phyloP scores from a whole-genome alignment of 2,797 vertebrate genomes.

The Gobio occitaniae region DNA sequence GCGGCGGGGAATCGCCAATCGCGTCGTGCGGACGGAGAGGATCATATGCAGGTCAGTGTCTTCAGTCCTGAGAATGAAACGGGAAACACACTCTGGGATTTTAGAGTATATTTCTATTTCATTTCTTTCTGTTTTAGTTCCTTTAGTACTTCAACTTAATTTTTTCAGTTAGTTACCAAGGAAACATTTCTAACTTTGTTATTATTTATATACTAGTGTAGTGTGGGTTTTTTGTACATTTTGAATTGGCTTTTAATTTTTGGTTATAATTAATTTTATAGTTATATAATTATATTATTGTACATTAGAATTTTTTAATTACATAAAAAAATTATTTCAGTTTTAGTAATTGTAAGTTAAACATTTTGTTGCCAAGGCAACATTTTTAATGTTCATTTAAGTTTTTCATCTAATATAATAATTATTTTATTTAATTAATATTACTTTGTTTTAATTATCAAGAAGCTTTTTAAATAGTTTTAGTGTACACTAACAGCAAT shows the following conservation, averaged over 20 bases:
- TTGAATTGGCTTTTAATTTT: not conserved
- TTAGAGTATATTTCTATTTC: not conserved
- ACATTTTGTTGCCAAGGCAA: not conserved
- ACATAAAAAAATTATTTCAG: not conserved
- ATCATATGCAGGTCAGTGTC: constrained; percentile 86
- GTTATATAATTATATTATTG: no score
- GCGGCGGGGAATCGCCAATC: constrained; percentile 84
- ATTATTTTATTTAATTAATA: not conserved
- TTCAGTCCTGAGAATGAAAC: not conserved
- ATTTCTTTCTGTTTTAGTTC: not conserved
- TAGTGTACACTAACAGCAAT: no score
- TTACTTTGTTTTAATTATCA: not conserved
- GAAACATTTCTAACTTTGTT: not conserved
- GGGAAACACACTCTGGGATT: not conserved
- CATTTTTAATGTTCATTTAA: not conserved
- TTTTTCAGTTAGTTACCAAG: not conserved
- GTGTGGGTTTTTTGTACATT: accelerated
- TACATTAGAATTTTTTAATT: not conserved
- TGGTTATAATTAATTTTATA: no score
- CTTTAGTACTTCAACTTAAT: not conserved
- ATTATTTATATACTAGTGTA: no score
- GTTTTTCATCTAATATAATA: not conserved
- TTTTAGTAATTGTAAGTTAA: not conserved
- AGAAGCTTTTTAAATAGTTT: no score
- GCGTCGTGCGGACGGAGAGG: constrained; percentile 85